Evolutionary conservation across 2,888 invertebrate species (phyloP).

Genomic region (Halictus ligatus): DNA sequence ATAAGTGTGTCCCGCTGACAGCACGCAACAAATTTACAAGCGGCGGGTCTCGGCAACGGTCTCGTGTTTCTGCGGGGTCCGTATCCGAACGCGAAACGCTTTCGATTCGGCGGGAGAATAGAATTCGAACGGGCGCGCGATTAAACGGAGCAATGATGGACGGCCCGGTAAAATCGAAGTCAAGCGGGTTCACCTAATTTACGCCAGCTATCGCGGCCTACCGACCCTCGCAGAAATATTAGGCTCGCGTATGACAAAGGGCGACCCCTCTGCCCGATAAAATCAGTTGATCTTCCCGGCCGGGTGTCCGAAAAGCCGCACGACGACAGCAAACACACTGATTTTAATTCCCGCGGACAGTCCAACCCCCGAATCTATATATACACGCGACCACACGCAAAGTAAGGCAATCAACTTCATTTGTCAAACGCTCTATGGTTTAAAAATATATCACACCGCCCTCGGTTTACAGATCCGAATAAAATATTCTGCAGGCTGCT

Average conservation of each 20-base stretch:
- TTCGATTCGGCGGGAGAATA: neutral
- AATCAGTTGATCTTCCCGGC: constrained; percentile 61
- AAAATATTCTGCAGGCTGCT: neutral
- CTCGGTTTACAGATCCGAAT: neutral
- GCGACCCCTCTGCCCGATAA: constrained; percentile 17
- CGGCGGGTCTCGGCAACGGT: constrained; percentile 7
- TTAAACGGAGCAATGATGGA: constrained; percentile 30
- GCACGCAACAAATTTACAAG: constrained; percentile 31
- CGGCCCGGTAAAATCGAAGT: constrained; percentile 22
- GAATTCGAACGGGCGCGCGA: neutral
- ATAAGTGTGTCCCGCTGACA: constrained; percentile 21
- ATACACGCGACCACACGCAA: constrained; percentile 62
- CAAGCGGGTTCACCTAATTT: constrained; percentile 57
- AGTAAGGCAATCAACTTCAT: constrained; percentile 20
- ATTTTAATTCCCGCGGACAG: constrained; percentile 77
- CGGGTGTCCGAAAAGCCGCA: constrained; percentile 70
- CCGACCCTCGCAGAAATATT: constrained; percentile 62
- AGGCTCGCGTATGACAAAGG: constrained; percentile 50
- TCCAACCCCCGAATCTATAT: constrained; percentile 74
- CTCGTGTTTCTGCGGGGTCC: neutral
- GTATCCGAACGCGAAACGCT: neutral
- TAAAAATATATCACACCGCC: neutral
- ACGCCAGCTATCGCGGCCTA: constrained; percentile 31
- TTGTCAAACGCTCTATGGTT: neutral
- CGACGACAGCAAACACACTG: constrained; percentile 76